phyloP scores from a whole-genome alignment of 1,140 invertebrate species.

The Drosophila nikananu region DNA sequence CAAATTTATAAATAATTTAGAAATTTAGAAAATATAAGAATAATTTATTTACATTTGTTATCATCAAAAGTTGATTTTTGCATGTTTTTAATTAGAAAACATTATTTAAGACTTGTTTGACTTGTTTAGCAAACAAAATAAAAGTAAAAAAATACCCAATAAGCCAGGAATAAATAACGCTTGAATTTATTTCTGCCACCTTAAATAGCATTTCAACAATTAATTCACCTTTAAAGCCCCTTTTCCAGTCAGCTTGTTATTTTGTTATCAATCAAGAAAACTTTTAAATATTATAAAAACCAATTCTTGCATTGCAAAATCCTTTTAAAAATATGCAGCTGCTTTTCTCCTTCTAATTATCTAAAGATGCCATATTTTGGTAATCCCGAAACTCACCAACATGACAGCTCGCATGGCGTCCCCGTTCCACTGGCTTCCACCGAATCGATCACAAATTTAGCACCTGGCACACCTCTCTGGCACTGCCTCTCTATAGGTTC shows the following conservation, averaged over 20 bases:
- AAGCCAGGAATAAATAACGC: neutral
- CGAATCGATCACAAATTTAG: constrained; percentile 41
- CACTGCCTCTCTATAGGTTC: constrained; percentile 20
- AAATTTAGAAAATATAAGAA: no score
- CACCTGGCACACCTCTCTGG: constrained; percentile 43
- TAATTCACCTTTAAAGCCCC: neutral
- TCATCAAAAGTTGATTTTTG: no score
- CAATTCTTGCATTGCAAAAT: neutral
- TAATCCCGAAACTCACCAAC: constrained; percentile 50
- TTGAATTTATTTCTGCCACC: no score
- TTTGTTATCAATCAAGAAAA: neutral
- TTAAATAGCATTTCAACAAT: neutral
- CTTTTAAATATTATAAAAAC: neutral
- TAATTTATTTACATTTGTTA: neutral
- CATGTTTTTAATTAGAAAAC: neutral
- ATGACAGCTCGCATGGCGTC: constrained; percentile 50
- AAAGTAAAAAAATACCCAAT: neutral
- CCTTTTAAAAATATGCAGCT: neutral
- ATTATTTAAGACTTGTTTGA: neutral
- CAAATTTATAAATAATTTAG: neutral
- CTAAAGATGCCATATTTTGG: neutral
- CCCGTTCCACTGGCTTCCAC: constrained; percentile 22
- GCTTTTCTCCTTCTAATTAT: neutral
- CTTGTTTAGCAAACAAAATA: neutral
- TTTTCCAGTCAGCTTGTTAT: neutral